A percentile compares a stretch with the other conserved stretches of the same genome.
Evolutionary conservation across 2,888 invertebrate species (phyloP).

Genomic region (Merodon equestris): DNA sequence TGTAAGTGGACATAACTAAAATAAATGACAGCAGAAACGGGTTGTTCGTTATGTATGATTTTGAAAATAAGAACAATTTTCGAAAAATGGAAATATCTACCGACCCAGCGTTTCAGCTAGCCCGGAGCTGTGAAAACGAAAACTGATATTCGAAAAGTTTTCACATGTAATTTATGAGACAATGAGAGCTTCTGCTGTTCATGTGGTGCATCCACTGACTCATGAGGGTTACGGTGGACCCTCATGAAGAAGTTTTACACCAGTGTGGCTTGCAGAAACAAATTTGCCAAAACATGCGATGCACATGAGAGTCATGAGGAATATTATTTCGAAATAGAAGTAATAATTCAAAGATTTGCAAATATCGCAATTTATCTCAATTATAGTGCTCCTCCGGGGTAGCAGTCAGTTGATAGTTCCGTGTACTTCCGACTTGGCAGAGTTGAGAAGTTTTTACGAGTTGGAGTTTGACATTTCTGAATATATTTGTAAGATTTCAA

Average conservation of each 20-base stretch:
- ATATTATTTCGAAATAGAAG: constrained; percentile 44
- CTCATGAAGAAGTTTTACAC: constrained; percentile 56
- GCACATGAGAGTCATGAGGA: constrained; percentile 43
- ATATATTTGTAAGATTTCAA: not conserved
- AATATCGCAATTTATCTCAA: constrained; percentile 66
- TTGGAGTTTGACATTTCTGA: too few species aligned
- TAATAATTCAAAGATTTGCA: constrained; percentile 57
- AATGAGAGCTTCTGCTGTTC: constrained; percentile 33
- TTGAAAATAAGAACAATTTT: too few species aligned
- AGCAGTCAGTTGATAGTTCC: constrained; percentile 25
- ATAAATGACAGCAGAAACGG: constrained; percentile 36
- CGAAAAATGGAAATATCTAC: constrained; percentile 43
- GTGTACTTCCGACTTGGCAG: constrained; percentile 8
- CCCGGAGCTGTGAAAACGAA: constrained; percentile 48
- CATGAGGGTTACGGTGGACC: constrained; percentile 39
- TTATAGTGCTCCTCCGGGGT: constrained; percentile 36
- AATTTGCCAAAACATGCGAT: constrained; percentile 49
- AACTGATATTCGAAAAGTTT: constrained; percentile 67
- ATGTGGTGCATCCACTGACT: constrained; percentile 17
- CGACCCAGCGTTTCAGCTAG: constrained; percentile 13
- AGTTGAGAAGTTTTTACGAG: not conserved
- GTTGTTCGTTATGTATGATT: constrained; percentile 1
- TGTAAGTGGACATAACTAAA: constrained; percentile 79
- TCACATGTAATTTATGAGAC: constrained; percentile 60
- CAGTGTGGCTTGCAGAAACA: constrained; percentile 54